phyloP scores from a whole-genome alignment of 2,797 vertebrate species.

The Podarcis siculus region DNA sequence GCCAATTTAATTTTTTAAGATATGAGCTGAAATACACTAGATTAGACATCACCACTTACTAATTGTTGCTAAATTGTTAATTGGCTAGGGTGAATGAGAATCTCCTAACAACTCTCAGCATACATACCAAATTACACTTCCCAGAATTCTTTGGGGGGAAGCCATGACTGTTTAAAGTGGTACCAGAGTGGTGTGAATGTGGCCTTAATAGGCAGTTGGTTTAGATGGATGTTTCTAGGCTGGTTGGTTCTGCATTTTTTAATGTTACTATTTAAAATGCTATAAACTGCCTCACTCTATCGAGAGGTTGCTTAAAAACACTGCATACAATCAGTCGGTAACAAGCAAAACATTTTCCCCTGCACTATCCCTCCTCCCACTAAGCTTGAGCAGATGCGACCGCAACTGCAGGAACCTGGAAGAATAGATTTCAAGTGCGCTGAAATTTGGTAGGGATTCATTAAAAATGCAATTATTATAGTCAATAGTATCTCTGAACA shows the following conservation, averaged over 20 bases:
- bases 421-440: constrained; percentile 1
- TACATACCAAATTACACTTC: no score
- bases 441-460: not conserved
- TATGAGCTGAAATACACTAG: constrained; percentile 55
- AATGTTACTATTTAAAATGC: not conserved
- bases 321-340: not conserved
- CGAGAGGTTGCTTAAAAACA: constrained; percentile 1
- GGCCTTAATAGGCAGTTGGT: not conserved
- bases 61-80: constrained; percentile 7
- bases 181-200: no score
- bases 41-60: constrained; percentile 53
- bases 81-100: not conserved
- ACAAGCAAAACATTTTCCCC: not conserved
- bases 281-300: not conserved
- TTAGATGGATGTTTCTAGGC: not conserved
- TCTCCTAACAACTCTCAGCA: no score
- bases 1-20: constrained; percentile 61
- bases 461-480: constrained; percentile 46
- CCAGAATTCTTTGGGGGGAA: no score
- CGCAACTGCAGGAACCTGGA: not conserved
- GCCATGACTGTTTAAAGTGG: no score
- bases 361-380: not conserved
- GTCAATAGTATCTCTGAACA: constrained; percentile 12
- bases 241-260: not conserved
- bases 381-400: rapidly evolving